A percentile compares a stretch with the other conserved stretches of the same genome.
Evolutionary conservation across 2,113 vertebrate species (phyloP).

Genomic region (Cebidichthys violaceus): DNA sequence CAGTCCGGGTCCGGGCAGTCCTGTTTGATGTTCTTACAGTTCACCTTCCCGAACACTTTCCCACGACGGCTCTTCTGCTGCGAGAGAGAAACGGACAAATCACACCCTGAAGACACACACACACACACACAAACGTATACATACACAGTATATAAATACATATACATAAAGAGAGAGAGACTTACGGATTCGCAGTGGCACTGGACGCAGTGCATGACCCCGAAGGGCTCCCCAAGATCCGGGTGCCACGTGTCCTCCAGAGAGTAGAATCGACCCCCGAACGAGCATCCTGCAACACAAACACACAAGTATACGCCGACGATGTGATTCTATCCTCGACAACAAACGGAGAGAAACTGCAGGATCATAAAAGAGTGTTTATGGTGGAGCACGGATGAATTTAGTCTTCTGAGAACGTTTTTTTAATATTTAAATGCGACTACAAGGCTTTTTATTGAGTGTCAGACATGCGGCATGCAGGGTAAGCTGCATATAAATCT

Average conservation of each 20-base stretch:
- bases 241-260: constrained; percentile 96
- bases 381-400: neutral
- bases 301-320: constrained; percentile 17
- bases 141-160: neutral
- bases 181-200: constrained; percentile 93
- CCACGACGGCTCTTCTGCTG: constrained; percentile 86
- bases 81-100: neutral
- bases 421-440: constrained; percentile 1
- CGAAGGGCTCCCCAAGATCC: constrained; percentile 95
- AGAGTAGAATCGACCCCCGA: constrained; percentile 91
- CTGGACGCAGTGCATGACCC: constrained; percentile 94
- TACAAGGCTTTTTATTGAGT: neutral
- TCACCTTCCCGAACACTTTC: constrained; percentile 84
- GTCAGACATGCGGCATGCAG: neutral
- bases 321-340: neutral
- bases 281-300: constrained; percentile 88
- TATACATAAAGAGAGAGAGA: neutral
- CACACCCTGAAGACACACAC: neutral
- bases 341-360: neutral
- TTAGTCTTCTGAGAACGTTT: neutral
- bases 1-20: constrained; percentile 90
- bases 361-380: neutral
- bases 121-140: neutral
- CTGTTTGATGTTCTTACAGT: constrained; percentile 94
- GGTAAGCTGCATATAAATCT: no score